These are phyloP conservation scores for Phaenicophaeus curvirostris DNA, from an alignment of 2,797 vertebrate genomes.

Conservation along the genomic window DNA sequence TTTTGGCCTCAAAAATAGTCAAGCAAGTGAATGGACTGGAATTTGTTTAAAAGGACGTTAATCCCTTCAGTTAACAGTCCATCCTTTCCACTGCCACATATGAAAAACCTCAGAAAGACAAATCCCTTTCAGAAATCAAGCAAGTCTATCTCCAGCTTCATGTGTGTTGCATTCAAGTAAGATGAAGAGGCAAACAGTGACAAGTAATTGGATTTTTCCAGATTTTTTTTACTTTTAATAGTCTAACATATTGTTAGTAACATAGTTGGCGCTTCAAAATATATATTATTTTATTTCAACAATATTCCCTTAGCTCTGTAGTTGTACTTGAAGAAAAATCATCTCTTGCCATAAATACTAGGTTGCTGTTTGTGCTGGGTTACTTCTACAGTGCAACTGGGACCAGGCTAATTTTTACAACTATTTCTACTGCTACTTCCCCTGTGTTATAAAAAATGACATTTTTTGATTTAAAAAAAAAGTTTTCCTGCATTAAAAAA, in stretches of 20 bases:
- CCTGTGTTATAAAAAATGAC: not conserved
- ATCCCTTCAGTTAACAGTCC: not conserved
- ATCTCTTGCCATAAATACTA: slow-evolving; percentile 26
- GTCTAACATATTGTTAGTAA: slow-evolving; percentile 24
- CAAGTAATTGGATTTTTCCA: not conserved
- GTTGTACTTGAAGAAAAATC: not conserved
- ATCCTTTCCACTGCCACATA: fast-evolving
- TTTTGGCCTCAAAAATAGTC: not conserved
- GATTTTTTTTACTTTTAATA: slow-evolving; percentile 27
- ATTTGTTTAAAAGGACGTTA: not conserved
- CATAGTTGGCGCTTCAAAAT: slow-evolving; percentile 32
- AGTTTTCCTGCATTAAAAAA: not conserved
- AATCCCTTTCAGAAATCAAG: not conserved
- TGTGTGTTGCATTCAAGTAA: not conserved
- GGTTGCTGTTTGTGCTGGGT: not conserved
- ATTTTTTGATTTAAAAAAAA: not conserved
- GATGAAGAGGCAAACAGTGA: not conserved
- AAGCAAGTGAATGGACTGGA: not conserved
- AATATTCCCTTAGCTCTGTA: slow-evolving; percentile 21
- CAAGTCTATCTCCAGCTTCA: not conserved
- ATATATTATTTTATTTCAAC: slow-evolving; percentile 63
- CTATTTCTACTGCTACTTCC: not conserved
- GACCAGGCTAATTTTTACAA: not conserved
- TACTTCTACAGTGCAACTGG: not conserved
- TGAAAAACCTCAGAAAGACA: not conserved